Conservation (phyloP, 2,888 invertebrate species). For the Trachelus stipa region DNA sequence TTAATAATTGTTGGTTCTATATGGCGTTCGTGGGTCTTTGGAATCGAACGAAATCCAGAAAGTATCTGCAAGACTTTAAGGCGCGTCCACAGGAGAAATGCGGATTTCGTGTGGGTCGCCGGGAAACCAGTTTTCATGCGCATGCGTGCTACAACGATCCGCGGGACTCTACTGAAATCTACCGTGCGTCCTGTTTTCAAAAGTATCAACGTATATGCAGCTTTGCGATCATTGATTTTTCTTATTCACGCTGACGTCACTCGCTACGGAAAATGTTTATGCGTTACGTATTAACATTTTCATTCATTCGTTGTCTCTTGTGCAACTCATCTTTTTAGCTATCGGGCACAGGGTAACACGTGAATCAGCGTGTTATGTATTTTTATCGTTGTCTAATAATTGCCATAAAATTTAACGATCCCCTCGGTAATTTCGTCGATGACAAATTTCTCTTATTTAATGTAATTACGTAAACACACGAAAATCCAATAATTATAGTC, state of each 20-base stretch:
- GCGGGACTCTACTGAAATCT: not conserved
- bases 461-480: not conserved
- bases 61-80: not conserved
- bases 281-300: not conserved
- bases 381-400: not conserved
- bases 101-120: not conserved
- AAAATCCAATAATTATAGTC: not conserved
- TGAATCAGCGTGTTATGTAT: not conserved
- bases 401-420: not conserved
- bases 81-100: not conserved
- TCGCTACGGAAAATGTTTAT: not conserved
- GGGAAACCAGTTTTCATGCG: constrained; percentile 2
- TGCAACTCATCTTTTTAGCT: not conserved
- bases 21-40: not conserved
- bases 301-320: not conserved
- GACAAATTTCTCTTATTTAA: no score
- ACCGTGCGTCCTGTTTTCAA: not conserved
- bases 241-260: not conserved
- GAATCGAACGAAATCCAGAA: not conserved
- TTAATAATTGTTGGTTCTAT: not conserved
- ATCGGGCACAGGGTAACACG: no score
- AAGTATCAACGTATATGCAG: not conserved
- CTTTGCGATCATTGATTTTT: not conserved
- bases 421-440: not conserved
- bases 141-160: constrained; percentile 6